Evolutionary conservation across 2,113 vertebrate genomes (phyloP).

Genomic region (Lota lota): DNA sequence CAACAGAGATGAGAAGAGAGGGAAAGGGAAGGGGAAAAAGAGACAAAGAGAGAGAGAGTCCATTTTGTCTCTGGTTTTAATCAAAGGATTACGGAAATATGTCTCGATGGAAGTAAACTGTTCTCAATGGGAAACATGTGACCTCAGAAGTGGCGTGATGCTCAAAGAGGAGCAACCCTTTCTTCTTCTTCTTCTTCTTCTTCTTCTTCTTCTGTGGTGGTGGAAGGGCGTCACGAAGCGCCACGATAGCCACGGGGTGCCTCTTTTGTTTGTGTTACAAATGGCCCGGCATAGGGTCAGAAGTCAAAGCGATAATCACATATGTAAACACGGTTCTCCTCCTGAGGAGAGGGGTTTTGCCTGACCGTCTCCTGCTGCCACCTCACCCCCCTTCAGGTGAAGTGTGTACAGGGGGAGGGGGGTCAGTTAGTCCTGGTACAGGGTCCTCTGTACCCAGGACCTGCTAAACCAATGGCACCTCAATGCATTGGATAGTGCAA

Average conservation of each 20-base stretch:
- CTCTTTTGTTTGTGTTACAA: slow-evolving; percentile 66
- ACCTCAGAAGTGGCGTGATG: slow-evolving; percentile 51
- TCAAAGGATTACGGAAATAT: slow-evolving; percentile 74
- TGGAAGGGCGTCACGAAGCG: slow-evolving; percentile 36
- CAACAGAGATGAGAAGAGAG: slow-evolving; percentile 8
- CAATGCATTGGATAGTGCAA: too few relatives aligned
- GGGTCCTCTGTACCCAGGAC: too few relatives aligned
- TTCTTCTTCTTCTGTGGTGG: too few relatives aligned
- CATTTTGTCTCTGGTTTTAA: slow-evolving; percentile 70
- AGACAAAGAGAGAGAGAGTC: slow-evolving; percentile 26
- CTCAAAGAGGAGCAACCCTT: slow-evolving; percentile 44
- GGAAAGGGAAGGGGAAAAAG: slow-evolving; percentile 18
- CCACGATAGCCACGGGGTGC: slow-evolving; percentile 42
- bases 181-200: slow-evolving; percentile 5
- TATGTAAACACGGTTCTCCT: slow-evolving; percentile 61
- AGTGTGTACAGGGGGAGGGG: slow-evolving; percentile 10
- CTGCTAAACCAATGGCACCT: too few relatives aligned
- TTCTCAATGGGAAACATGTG: slow-evolving; percentile 75
- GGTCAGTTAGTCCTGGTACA: slow-evolving; percentile 9
- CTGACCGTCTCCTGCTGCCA: slow-evolving; percentile 25
- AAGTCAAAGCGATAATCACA: slow-evolving; percentile 72
- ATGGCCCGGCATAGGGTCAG: slow-evolving; percentile 53
- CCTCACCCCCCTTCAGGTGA: slow-evolving; percentile 41
- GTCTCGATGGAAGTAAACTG: slow-evolving; percentile 70
- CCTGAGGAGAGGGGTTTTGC: slow-evolving; percentile 29